These are phyloP conservation scores for Halcyon chelicuti DNA, from an alignment of 2,797 vertebrate species.

Conservation along the genomic window DNA sequence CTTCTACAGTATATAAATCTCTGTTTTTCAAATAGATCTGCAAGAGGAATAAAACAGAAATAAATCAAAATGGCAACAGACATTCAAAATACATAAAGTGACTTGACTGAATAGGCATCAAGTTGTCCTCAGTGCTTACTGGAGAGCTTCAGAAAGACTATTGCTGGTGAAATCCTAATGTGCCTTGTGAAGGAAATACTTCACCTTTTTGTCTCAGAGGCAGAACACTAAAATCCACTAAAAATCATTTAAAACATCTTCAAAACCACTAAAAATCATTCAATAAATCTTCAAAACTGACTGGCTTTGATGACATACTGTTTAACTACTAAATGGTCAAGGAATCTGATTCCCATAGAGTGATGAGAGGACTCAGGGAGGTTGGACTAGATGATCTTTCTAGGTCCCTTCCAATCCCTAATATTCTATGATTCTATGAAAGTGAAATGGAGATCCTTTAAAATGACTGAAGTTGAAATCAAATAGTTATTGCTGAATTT, in stretches of 20 bases:
- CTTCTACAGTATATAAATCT: slow-evolving; percentile 88
- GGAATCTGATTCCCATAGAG: not conserved
- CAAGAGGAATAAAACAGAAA: not conserved
- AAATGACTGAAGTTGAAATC: not conserved
- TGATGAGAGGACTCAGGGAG: not conserved
- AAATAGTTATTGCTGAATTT: not conserved
- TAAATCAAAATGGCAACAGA: not conserved
- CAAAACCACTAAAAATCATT: not conserved
- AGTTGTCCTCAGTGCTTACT: not conserved
- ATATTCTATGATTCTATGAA: no score
- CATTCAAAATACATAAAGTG: not conserved
- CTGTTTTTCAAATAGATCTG: slow-evolving; percentile 82
- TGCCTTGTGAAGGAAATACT: not conserved
- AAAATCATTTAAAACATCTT: not conserved
- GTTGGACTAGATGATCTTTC: no score
- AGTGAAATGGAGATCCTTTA: not conserved
- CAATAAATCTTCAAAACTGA: not conserved
- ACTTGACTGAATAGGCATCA: not conserved
- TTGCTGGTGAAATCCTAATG: not conserved
- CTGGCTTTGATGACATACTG: not conserved
- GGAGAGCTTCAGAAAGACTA: not conserved
- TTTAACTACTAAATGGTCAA: not conserved
- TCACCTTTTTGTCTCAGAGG: not conserved
- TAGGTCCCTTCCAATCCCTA: no score
- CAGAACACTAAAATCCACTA: not conserved